Evolutionary conservation across 2,888 invertebrate genomes (phyloP).

Genomic region (Ischnura elegans): DNA sequence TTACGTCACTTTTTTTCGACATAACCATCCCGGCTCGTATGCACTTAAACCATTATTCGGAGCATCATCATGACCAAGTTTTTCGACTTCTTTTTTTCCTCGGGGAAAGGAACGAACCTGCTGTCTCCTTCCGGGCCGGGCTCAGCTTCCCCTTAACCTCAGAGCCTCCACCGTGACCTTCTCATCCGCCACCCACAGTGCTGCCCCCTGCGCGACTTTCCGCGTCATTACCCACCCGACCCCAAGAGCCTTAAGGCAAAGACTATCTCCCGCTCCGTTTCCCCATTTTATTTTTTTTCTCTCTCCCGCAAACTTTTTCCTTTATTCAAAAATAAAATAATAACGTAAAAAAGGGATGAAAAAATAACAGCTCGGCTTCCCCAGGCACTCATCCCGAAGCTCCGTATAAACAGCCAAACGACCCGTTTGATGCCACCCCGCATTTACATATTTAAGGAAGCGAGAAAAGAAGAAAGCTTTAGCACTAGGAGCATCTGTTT

Average conservation of each 20-base stretch:
- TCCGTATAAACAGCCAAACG: constrained; percentile 30
- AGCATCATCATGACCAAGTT: not conserved
- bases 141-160: no score
- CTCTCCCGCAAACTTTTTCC: not conserved
- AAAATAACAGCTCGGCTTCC: not conserved
- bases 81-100: not conserved
- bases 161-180: not conserved
- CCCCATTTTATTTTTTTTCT: not conserved
- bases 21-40: not conserved
- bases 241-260: not conserved
- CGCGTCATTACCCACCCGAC: constrained; percentile 16
- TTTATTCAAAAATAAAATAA: not conserved
- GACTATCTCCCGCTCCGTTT: no score
- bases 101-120: not conserved
- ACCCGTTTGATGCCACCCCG: constrained; percentile 34
- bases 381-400: constrained; percentile 11
- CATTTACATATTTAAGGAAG: constrained; percentile 39
- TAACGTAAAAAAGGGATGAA: not conserved
- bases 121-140: not conserved
- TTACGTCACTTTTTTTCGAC: not conserved
- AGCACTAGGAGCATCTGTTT: constrained; percentile 4
- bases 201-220: not conserved
- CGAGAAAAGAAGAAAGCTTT: not conserved
- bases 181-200: not conserved
- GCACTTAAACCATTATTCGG: not conserved